Base-by-base conservation (phyloP, 2,797 vertebrate species). In the Merluccius polli region DNA sequence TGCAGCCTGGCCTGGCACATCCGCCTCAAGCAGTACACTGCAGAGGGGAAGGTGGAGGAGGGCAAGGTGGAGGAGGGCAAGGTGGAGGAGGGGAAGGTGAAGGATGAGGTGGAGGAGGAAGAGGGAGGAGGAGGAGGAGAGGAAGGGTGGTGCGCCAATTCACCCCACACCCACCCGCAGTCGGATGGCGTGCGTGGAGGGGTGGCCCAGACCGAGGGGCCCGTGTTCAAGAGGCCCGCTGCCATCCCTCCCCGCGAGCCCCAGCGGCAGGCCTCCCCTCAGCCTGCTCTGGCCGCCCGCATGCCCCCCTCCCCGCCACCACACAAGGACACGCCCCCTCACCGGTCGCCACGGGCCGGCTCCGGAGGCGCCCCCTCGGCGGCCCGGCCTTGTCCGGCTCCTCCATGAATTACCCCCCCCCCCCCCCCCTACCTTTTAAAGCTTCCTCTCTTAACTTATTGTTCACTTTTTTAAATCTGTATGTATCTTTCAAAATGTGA, bases 1-100 rank as follows among this genome's bases (percentile, higher is more conserved):
- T 99, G 97, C 92, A 99, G 98, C 92, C 93, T 99, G 83, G 98
- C 98, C 71, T 99, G 98, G 98, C 98, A 99, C 90, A 96, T 99
- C 88, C 95, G 98, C 82, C 96, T 99, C 81, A 95, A 95, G 84
- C 96, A 95, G 82, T 98, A 99, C 88, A 94, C 96, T 36, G 84
- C 93, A 0, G 91, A 92, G 4, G 94, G 86, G 81, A 88, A 92
- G 73, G 12, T 44, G 9, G 77, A 32, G 8, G 18, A 35, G 48
- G 73, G 6, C 18, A 13, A 72, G 2, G 83, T 77, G 38, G 91
- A 90, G 71, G 89, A 89, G 75, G 73, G 86, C 77, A 29, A 18
- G 83, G 81, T 30, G 78, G 76, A 27, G 85, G 90, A 7, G 93
- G 89, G 35, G 0, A 91, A 92, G 5, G 94, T 86, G 81, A 88